These are phyloP conservation scores for Danio jaintianensis DNA, from an alignment of 2,797 vertebrate species.

Conservation along the genomic window DNA sequence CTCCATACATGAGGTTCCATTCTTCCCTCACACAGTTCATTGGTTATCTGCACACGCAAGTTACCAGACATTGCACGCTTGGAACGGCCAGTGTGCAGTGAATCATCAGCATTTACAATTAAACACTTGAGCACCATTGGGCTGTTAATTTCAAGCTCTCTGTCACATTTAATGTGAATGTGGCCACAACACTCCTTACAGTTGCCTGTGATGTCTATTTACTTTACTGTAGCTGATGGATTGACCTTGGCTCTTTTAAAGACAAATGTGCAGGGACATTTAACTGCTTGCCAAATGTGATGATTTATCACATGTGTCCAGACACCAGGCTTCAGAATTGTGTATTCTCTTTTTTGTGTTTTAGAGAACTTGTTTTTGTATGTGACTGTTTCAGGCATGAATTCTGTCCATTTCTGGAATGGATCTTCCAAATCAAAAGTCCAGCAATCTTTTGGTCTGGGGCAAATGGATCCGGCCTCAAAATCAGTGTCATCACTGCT, in stretches of 20 bases:
- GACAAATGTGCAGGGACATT: neutral
- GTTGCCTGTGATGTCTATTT: neutral
- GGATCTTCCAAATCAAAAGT: too few relatives aligned
- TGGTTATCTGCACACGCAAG: too few relatives aligned
- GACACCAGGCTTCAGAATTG: constrained; percentile 1
- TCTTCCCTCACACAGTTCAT: constrained; percentile 27
- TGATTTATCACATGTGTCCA: constrained; percentile 12
- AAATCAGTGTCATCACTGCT: too few relatives aligned
- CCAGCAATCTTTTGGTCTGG: neutral
- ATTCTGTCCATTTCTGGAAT: constrained; percentile 22
- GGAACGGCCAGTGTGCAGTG: too few relatives aligned
- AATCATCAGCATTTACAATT: too few relatives aligned
- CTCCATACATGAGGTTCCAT: constrained; percentile 20
- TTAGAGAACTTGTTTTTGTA: constrained; percentile 4
- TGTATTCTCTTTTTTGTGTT: constrained; percentile 7
- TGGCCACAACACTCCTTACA: too few relatives aligned
- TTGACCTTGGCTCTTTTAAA: constrained; percentile 25
- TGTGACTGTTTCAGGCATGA: neutral
- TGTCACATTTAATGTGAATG: neutral
- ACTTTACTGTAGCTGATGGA: neutral
- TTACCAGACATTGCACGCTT: too few relatives aligned
- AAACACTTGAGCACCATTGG: neutral
- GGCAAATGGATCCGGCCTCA: neutral
- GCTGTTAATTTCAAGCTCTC: neutral
- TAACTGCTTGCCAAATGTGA: neutral